Conservation (phyloP, 2,113 vertebrate genomes). For the Pseudopipra pipra region DNA sequence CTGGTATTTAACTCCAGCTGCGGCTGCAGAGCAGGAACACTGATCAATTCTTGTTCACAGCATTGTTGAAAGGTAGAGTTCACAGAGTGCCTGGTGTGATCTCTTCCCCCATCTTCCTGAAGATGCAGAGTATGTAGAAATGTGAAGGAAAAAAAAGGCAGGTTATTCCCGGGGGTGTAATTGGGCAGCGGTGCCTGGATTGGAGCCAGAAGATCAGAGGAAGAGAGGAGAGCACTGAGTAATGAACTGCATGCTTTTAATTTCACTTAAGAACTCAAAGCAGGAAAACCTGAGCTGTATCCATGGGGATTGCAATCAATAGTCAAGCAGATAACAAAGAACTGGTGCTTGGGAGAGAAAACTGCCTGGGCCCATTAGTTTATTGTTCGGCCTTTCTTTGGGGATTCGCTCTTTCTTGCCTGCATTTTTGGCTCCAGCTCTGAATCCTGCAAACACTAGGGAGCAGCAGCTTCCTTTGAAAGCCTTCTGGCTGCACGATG, state of each 20-base stretch:
- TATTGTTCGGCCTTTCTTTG: constrained; percentile 46
- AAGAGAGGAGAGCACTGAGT: constrained; percentile 26
- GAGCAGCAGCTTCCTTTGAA: constrained; percentile 74
- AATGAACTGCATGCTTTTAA: constrained; percentile 69
- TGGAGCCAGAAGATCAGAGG: constrained; percentile 37
- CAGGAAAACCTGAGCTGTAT: constrained; percentile 67
- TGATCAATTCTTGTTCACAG: neutral
- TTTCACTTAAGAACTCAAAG: constrained; percentile 71
- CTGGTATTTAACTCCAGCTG: neutral
- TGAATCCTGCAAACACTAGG: constrained; percentile 63
- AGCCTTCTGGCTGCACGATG: neutral
- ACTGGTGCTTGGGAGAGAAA: constrained; percentile 32
- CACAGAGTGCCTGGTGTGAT: neutral
- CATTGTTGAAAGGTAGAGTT: neutral
- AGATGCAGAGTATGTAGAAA: constrained; percentile 43
- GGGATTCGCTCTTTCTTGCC: neutral
- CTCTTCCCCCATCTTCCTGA: constrained; percentile 26
- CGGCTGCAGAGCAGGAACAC: neutral
- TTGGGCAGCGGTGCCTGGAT: constrained; percentile 46
- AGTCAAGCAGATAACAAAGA: constrained; percentile 66
- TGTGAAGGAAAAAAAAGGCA: neutral
- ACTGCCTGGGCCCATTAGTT: constrained; percentile 55
- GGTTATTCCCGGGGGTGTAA: constrained; percentile 46
- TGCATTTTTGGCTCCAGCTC: constrained; percentile 19
- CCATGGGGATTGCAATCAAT: constrained; percentile 66